Percentiles rank a stretch among this genome's conserved stretches.
Evolutionary conservation across 2,113 vertebrate species (phyloP).

Genomic region (Peromyscus leucopus): DNA sequence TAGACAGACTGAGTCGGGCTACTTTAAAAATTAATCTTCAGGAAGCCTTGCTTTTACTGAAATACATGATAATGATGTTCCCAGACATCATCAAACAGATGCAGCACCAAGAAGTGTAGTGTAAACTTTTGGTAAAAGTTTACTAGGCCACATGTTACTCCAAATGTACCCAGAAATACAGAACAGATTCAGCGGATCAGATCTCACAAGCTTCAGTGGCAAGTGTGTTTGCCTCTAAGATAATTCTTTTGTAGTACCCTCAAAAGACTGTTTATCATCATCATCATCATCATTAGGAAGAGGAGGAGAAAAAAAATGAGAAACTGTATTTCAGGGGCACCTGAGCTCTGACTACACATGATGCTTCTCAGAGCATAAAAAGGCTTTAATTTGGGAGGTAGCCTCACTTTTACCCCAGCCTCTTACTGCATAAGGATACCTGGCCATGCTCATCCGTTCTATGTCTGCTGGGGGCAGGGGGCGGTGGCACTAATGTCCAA

Average conservation of each 20-base stretch:
- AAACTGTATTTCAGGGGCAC: not conserved
- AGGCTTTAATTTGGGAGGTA: constrained; percentile 27
- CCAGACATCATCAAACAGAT: constrained; percentile 58
- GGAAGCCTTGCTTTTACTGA: constrained; percentile 31
- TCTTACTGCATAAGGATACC: not conserved
- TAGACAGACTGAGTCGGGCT: constrained; percentile 49
- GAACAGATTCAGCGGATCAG: not conserved
- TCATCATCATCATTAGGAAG: no score
- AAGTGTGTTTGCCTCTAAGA: constrained; percentile 61
- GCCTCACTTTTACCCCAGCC: constrained; percentile 11
- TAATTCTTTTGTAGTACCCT: constrained; percentile 1
- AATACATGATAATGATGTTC: not conserved
- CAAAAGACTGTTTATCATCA: not conserved
- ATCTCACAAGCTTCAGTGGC: constrained; percentile 14
- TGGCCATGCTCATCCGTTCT: not conserved
- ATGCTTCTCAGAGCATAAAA: constrained; percentile 45
- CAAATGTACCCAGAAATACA: constrained; percentile 64
- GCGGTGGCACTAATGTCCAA: not conserved
- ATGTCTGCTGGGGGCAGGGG: not conserved
- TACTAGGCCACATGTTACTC: constrained; percentile 59
- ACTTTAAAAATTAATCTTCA: constrained; percentile 62
- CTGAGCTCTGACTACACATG: not conserved
- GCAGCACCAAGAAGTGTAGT: not conserved
- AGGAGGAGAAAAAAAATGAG: not conserved
- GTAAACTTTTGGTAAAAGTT: constrained; percentile 65